Percentiles rank a stretch among this genome's conserved stretches.
These are phyloP conservation scores for Drosophila nigrodunni DNA, from an alignment of 1,140 invertebrate species.

Conservation along the genomic window DNA sequence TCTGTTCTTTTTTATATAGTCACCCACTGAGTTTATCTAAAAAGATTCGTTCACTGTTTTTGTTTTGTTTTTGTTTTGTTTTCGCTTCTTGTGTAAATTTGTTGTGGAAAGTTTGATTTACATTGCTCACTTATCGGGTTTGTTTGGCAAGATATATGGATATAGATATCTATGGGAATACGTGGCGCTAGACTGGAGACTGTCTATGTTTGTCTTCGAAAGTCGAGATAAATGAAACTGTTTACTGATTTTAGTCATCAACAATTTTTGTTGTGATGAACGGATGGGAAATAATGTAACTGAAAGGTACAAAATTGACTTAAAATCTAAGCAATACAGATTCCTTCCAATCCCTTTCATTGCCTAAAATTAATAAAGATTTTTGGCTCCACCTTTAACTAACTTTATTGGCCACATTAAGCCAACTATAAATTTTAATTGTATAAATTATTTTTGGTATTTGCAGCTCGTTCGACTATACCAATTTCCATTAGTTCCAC, in stretches of 20 bases:
- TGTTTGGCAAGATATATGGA: slow-evolving; percentile 28
- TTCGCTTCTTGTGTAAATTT: slow-evolving; percentile 40
- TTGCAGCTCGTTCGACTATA: slow-evolving; percentile 24
- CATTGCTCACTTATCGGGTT: slow-evolving; percentile 40
- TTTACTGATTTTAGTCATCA: slow-evolving; percentile 42
- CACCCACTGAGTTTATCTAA: slow-evolving; percentile 15
- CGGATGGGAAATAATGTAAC: slow-evolving; percentile 15
- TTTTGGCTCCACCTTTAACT: no score
- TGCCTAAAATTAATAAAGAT: no score
- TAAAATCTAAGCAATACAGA: no score
- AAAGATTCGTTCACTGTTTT: background rate
- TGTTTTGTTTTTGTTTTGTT: slow-evolving; percentile 25
- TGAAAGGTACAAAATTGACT: background rate
- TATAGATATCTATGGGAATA: slow-evolving; percentile 7
- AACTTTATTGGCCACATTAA: background rate
- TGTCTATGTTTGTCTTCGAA: slow-evolving; percentile 25
- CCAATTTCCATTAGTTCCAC: slow-evolving; percentile 53
- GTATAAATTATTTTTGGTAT: slow-evolving; percentile 3
- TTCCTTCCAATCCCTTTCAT: no score
- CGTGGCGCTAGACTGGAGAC: slow-evolving; percentile 18
- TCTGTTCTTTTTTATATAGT: slow-evolving; percentile 23
- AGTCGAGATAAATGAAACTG: slow-evolving; percentile 37
- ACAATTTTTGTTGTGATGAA: slow-evolving; percentile 8
- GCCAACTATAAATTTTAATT: background rate
- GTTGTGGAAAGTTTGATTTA: slow-evolving; percentile 42